phyloP scores from a whole-genome alignment of 1,140 invertebrate genomes.

The Gryllus bimaculatus region DNA sequence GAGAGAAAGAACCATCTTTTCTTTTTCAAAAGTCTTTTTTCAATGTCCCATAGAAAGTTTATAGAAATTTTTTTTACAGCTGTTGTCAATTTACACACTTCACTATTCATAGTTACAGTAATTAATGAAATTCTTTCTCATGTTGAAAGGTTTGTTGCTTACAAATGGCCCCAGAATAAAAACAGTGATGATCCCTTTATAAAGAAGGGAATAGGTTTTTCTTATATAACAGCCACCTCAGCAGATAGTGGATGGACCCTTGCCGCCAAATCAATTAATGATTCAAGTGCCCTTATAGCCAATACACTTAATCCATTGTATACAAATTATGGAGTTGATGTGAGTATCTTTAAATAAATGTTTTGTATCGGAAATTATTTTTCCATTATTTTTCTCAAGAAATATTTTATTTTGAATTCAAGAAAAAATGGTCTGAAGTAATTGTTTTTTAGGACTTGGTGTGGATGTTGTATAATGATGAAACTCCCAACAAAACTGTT shows the following conservation, averaged over 20 bases:
- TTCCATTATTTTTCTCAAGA: not conserved
- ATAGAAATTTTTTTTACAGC: too few relatives aligned
- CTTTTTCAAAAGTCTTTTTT: too few relatives aligned
- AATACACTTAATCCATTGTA: not conserved
- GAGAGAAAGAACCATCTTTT: too few relatives aligned
- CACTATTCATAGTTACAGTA: too few relatives aligned
- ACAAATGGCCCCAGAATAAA: not conserved
- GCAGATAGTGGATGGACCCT: not conserved
- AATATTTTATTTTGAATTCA: conserved; percentile 23
- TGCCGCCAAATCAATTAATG: not conserved
- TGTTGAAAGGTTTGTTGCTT: not conserved
- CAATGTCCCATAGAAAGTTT: too few relatives aligned
- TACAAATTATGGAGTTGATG: not conserved
- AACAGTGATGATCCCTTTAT: not conserved
- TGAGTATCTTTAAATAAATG: too few relatives aligned
- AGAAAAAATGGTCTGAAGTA: conserved; percentile 6
- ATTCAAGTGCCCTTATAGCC: not conserved
- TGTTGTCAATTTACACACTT: too few relatives aligned
- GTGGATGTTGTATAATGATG: conserved; percentile 75
- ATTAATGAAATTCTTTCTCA: too few relatives aligned
- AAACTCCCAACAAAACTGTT: conserved; percentile 48
- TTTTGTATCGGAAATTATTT: too few relatives aligned
- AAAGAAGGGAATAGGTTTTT: not conserved
- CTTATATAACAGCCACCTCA: conserved; percentile 6
- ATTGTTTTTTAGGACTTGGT: conserved; percentile 33